Evolutionary conservation across 2,113 vertebrate species (phyloP), one percentile per base, ranked within the genome.

Genomic region (Microtus richardsoni): DNA sequence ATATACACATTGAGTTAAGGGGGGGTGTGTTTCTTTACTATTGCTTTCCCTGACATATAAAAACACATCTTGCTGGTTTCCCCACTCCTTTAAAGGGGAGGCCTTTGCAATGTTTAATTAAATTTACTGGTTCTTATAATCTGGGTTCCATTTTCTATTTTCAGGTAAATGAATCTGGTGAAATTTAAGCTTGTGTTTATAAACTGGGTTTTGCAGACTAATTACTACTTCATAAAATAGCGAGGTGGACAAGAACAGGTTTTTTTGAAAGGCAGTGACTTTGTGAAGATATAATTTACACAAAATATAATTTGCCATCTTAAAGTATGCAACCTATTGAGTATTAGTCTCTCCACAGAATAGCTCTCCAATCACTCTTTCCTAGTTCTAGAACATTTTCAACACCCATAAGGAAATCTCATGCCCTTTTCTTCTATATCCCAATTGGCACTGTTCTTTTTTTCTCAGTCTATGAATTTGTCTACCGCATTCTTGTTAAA

Each of bases 1-100:
- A 96, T 95, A 77, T 78, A 97, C 92, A 96, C 96, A 98, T 88
- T 60, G 60, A 98, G 97, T 96, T 96, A 77, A 26, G 54, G 28
- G n/a, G 47, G 68, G 75, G 44, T 0, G 49, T 52, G 1, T 93
- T 96, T 96, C 13, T 39, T 94, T 96, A 95, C 93, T 97, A 93
- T 87, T 96, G 80, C 88, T 97, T 78, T 97, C 1, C 16, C 47
- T 78, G 52, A 49, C 96, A 16, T 47, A 71, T 93, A 93, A 89
- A 88, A 96, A 91, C 88, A 89, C 78, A 92, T 86, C 79, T 66
- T 71, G 85, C 84, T 89, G 87, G 92, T 86, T 90, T 79, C 41
- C 96, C 96, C 0, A 19, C 84, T 94, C 92, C 16, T 93, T 75
- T 47, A 83, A 82, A 96, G 22, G 12, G 24, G 77, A 79, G 30